These are phyloP conservation scores for Mustelus asterias DNA, from an alignment of 2,113 vertebrate genomes.

Conservation along the genomic window DNA sequence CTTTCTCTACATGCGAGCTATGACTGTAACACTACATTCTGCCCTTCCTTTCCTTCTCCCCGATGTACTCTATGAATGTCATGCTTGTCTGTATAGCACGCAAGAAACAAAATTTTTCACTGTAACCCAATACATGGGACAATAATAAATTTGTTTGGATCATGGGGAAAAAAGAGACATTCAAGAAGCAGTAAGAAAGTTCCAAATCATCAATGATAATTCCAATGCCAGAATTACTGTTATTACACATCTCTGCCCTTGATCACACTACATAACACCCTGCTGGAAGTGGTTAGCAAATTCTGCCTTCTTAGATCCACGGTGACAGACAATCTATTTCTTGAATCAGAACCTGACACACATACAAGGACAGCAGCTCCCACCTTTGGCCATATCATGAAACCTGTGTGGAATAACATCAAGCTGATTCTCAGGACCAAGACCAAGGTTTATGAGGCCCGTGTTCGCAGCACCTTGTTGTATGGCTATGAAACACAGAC, in stretches of 20 bases:
- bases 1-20: too few relatives aligned
- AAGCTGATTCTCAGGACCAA: background rate
- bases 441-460: background rate
- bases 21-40: too few relatives aligned
- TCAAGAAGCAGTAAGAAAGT: background rate
- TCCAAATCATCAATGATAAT: background rate
- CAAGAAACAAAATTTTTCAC: too few relatives aligned
- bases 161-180: background rate
- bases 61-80: too few relatives aligned
- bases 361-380: background rate
- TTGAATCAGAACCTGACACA: background rate
- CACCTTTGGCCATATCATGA: background rate
- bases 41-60: too few relatives aligned
- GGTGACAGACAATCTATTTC: background rate
- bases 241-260: background rate
- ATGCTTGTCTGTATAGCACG: too few relatives aligned
- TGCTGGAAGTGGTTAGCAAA: background rate
- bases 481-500: background rate
- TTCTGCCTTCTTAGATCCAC: background rate
- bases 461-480: background rate
- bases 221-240: background rate
- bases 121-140: too few relatives aligned
- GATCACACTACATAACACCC: background rate
- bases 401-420: background rate
- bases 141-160: constrained; percentile 40